These are phyloP conservation scores for Pogonomyrmex californicus DNA, from an alignment of 1,140 invertebrate species.

Conservation along the genomic window DNA sequence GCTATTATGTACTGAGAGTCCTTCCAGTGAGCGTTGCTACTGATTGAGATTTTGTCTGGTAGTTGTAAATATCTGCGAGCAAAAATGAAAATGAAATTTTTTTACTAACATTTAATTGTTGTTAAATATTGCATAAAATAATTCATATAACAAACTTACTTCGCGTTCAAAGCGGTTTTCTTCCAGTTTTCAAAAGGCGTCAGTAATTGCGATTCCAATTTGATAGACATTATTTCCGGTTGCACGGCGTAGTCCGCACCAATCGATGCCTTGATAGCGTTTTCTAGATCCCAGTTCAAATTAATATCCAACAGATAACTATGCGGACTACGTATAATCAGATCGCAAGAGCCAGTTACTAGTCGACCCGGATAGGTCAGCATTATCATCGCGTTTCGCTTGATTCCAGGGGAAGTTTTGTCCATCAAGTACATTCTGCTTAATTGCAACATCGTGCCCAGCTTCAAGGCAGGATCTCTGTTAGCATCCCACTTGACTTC, in stretches of 20 bases:
- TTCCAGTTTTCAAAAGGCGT: slow-evolving; percentile 93
- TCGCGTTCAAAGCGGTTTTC: slow-evolving; percentile 89
- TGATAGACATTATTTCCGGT: slow-evolving; percentile 81
- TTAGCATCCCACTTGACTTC: slow-evolving; percentile 94
- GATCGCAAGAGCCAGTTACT: slow-evolving; percentile 89
- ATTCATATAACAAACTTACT: slow-evolving; percentile 83
- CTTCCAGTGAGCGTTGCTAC: slow-evolving; percentile 88
- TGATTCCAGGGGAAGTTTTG: slow-evolving; percentile 85
- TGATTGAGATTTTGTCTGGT: slow-evolving; percentile 80
- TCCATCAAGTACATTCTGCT: slow-evolving; percentile 76
- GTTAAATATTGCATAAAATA: slow-evolving; percentile 6
- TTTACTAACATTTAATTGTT: not conserved
- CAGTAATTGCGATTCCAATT: slow-evolving; percentile 87
- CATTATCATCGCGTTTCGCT: slow-evolving; percentile 88
- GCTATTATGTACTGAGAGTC: slow-evolving; percentile 87
- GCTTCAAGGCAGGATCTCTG: slow-evolving; percentile 91
- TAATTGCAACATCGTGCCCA: slow-evolving; percentile 88
- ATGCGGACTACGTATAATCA: slow-evolving; percentile 80
- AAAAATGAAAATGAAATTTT: slow-evolving; percentile 48
- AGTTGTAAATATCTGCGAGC: slow-evolving; percentile 82
- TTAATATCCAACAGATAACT: slow-evolving; percentile 85
- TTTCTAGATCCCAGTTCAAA: slow-evolving; percentile 88
- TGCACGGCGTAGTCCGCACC: slow-evolving; percentile 86
- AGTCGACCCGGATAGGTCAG: slow-evolving; percentile 92
- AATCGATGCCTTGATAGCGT: slow-evolving; percentile 86